Percentiles rank a stretch among this genome's conserved stretches.
phyloP scores from a whole-genome alignment of 2,888 invertebrate genomes.

The Hybos culiciformis region DNA sequence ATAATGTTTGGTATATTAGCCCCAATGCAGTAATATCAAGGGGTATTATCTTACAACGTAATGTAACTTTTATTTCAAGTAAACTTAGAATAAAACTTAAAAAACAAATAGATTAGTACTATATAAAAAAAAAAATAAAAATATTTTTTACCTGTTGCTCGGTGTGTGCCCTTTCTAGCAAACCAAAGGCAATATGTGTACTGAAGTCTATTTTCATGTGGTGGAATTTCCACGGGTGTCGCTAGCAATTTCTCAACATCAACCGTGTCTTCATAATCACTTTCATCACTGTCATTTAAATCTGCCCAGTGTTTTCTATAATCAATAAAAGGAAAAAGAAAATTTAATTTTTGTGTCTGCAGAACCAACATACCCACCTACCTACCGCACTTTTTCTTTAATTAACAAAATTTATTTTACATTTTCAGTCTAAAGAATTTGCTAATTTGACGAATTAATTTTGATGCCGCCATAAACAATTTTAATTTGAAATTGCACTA shows the following conservation, averaged over 20 bases:
- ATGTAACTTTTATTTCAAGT: too few relatives aligned
- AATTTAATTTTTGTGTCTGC: not conserved
- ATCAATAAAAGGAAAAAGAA: slow-evolving; percentile 6
- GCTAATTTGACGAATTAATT: not conserved
- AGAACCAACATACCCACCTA: too few relatives aligned
- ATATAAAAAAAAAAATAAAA: too few relatives aligned
- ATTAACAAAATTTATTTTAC: too few relatives aligned
- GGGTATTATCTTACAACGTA: too few relatives aligned
- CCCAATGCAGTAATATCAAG: too few relatives aligned
- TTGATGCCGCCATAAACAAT: too few relatives aligned
- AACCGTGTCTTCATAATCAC: slow-evolving; percentile 48
- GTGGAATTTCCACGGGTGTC: slow-evolving; percentile 59
- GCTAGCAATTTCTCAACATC: slow-evolving; percentile 39
- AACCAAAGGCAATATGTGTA: slow-evolving; percentile 92
- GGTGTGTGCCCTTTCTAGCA: slow-evolving; percentile 41
- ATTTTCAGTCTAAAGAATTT: not conserved
- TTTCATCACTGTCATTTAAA: slow-evolving; percentile 44
- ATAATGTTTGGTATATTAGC: too few relatives aligned
- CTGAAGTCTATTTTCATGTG: slow-evolving; percentile 83
- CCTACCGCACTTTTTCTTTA: too few relatives aligned
- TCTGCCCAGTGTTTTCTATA: slow-evolving; percentile 31
- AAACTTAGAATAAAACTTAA: too few relatives aligned
- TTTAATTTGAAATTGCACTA: too few relatives aligned
- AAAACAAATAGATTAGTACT: too few relatives aligned
- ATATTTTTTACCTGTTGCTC: slow-evolving; percentile 32